Evolutionary conservation across 2,113 vertebrate genomes (phyloP), one percentile per base, ranked within the genome.

Genomic region (Saccopteryx leptura): DNA sequence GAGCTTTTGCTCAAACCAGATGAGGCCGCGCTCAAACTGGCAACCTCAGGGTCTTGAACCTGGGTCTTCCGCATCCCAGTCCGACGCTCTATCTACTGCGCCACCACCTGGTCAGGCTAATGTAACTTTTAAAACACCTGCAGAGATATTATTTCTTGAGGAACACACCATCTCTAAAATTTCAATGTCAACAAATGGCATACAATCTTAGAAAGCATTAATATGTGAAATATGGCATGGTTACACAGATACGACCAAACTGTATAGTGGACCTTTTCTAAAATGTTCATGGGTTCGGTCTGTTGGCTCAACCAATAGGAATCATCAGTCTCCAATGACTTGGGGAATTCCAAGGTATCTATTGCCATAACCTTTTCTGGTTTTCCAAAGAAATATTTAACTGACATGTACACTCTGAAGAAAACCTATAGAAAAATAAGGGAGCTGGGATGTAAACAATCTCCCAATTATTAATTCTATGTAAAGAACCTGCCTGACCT

Each of bases 301-400:
- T 81, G 14, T n/a, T 81, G 50, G 81, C 65, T 74, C 13, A 95
- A 85, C 14, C 28, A 58, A 74, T 21, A 80, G 48, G 17, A 78
- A 52, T 31, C 31, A 60, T n/a, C 24, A 88, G 66, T 17, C 56
- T 50, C 46, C 54, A 21, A 66, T 12, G 23, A 93, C 61, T 23
- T 90, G 56, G 68, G 54, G n/a, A 80, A 76, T 33, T 56, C 31
- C 28, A 89, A 91, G 31, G 9, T 17, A 69, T 28, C 61, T 54
- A 50, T 65, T 21, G 66, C 61, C 3, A 61, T 19, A 50, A 65
- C 23, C 24, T 74, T 80, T 90, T 69, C 74, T n/a, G 24, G 75
- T 71, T 46, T 21, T 74, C 56, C 9, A 39, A 71, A 95, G 79
- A 82, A 79, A 95, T 18, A 86, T 56, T 69, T 86, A 83, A 72